Percentiles rank a stretch among this genome's conserved stretches.
phyloP scores from a whole-genome alignment of 2,113 vertebrate genomes.

The Haliaeetus leucogaster region DNA sequence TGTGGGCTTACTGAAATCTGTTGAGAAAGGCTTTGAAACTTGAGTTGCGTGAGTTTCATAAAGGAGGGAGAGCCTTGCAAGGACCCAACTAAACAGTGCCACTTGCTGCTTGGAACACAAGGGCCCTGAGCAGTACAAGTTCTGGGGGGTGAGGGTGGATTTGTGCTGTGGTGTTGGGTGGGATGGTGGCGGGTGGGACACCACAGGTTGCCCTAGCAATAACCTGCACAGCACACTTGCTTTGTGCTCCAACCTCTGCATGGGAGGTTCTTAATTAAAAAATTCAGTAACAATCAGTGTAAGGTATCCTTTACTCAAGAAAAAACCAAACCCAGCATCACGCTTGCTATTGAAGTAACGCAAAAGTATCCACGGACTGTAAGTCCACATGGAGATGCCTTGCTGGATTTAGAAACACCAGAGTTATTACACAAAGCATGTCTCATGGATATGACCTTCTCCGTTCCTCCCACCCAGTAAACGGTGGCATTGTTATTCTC shows the following conservation, averaged over 20 bases:
- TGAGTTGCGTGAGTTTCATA: background rate
- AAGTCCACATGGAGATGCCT: background rate
- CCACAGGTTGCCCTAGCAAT: background rate
- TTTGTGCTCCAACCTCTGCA: background rate
- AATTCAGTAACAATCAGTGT: no score
- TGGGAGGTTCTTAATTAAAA: background rate
- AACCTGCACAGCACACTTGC: background rate
- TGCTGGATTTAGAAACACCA: background rate
- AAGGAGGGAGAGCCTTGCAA: background rate
- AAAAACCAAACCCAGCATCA: background rate
- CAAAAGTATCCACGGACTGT: background rate
- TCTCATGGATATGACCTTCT: background rate
- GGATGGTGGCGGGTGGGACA: background rate
- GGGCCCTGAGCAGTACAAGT: background rate
- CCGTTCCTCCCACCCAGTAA: background rate
- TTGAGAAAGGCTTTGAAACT: background rate
- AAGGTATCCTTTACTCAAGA: background rate
- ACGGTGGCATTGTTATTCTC: background rate
- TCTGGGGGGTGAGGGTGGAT: background rate
- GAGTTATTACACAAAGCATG: background rate
- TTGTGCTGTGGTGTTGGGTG: background rate
- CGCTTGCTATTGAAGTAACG: background rate
- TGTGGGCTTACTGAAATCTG: background rate
- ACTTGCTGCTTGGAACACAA: background rate
- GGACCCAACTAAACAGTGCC: background rate